Evolutionary conservation across 2,797 vertebrate species (phyloP), one percentile per base, ranked within the genome.

Genomic region (Enteromius viviparus): DNA sequence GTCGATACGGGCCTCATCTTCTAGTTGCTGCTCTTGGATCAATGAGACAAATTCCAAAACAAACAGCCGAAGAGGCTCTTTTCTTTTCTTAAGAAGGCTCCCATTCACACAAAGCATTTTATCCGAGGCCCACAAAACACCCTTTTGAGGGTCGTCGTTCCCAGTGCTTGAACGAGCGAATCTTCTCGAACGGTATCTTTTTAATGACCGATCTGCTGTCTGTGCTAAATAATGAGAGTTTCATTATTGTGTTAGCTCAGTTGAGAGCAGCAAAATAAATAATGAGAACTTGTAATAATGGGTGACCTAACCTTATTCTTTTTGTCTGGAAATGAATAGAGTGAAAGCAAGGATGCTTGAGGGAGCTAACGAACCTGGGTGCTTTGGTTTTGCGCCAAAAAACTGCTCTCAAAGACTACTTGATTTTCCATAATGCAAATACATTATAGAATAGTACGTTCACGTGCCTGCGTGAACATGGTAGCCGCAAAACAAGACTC

Each of bases 41-140:
- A 94, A 93, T 94, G 92, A 93, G 92, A 94, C 90, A 91, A 91
- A 92, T 92, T 93, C 92, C 92, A 93, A 94, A 94, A 95, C 92
- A 94, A 93, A 94, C 93, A 91, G 83, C 87, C 91, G 88, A 90
- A 94, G 93, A 91, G 91, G 88, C 82, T 89, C 89, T 87, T 94
- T 94, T 93, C 89, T 93, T 90, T 90, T 83, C 83, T 84, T 80
- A 64, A 93, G 92, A 90, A 89, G 90, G 69, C 78, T 85, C 92
- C 42, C 86, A 93, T 94, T 94, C 92, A 94, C 82, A 12, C 69
- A 78, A 82, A 19, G 84, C 84, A 90, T 92, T 90, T 89, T 85
- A 85, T 83, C 79, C 85, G 84, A 89, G 89, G 68, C 76, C 85
- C 77, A 65, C 88, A 78, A 85, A 90, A 86, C 88, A 86, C 32